Percentiles rank a stretch among this genome's conserved stretches.
Evolutionary conservation across 2,888 invertebrate genomes (phyloP).

Genomic region (Clostera curtula): DNA sequence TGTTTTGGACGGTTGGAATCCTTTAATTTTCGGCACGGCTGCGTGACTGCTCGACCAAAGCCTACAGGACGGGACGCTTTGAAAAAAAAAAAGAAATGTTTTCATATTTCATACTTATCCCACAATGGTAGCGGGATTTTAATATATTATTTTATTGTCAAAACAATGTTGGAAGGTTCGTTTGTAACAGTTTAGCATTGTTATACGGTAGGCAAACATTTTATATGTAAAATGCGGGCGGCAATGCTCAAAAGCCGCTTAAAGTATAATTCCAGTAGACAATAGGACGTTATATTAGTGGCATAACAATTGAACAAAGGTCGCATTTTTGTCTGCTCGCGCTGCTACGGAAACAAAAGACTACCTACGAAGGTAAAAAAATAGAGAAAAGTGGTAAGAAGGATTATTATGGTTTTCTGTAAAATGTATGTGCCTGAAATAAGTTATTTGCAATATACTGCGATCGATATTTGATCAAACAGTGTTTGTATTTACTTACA

Average conservation of each 20-base stretch:
- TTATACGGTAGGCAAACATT: conserved; percentile 1
- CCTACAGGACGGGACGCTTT: conserved; percentile 51
- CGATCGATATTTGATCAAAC: no score
- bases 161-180: conserved; percentile 15
- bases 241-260: neutral
- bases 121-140: conserved; percentile 30
- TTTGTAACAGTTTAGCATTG: conserved; percentile 8
- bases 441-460: no score
- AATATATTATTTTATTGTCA: conserved; percentile 27
- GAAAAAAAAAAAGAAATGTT: conserved; percentile 47
- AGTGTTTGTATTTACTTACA: no score
- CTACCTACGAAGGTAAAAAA: no score
- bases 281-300: conserved; percentile 32
- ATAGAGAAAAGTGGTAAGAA: conserved; percentile 31
- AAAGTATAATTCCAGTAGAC: conserved; percentile 14
- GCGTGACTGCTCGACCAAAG: conserved; percentile 52
- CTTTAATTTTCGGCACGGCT: conserved; percentile 70
- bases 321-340: conserved; percentile 29
- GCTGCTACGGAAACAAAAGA: conserved; percentile 37
- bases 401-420: no score
- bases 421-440: no score
- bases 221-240: conserved; percentile 8
- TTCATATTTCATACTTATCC: conserved; percentile 44
- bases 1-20: conserved; percentile 71
- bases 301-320: conserved; percentile 34